phyloP scores from a whole-genome alignment of 2,888 invertebrate genomes.

The Aleiodes testaceus region DNA sequence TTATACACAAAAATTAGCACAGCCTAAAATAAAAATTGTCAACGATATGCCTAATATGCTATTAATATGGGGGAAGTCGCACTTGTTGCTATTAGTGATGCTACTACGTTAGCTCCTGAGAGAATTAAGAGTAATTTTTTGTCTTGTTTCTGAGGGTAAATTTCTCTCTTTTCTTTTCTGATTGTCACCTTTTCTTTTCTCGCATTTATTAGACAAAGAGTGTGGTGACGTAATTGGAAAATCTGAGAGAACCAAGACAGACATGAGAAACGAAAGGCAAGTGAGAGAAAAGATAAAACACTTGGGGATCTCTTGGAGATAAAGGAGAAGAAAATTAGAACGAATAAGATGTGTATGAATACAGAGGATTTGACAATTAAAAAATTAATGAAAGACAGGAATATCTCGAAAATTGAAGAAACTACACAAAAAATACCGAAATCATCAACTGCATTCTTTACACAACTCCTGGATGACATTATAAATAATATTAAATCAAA shows the following conservation, averaged over 20 bases:
- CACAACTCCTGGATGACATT: constrained; percentile 86
- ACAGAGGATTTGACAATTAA: constrained; percentile 78
- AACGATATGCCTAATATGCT: constrained; percentile 93
- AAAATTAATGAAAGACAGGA: constrained; percentile 79
- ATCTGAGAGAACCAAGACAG: constrained; percentile 88
- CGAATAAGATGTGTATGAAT: constrained; percentile 76
- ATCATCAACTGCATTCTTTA: constrained; percentile 90
- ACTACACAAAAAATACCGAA: constrained; percentile 75
- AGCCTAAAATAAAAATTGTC: constrained; percentile 91
- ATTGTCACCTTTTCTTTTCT: not conserved
- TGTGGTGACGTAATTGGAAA: constrained; percentile 79
- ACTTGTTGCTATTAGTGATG: constrained; percentile 90
- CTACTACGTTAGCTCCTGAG: constrained; percentile 91
- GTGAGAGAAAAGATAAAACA: constrained; percentile 71
- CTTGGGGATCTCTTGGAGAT: constrained; percentile 58
- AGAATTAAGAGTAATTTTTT: constrained; percentile 82
- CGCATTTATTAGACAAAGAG: constrained; percentile 72
- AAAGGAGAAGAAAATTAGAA: constrained; percentile 64
- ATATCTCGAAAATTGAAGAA: constrained; percentile 75
- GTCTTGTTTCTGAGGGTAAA: too few relatives aligned
- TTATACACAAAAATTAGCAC: constrained; percentile 90
- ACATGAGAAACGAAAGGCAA: constrained; percentile 77
- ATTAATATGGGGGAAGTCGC: constrained; percentile 97
- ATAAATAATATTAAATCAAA: constrained; percentile 75
- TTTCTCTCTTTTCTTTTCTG: not conserved